These are phyloP conservation scores for Alligator mississippiensis DNA, from an alignment of 2,113 vertebrate genomes.

Conservation along the genomic window DNA sequence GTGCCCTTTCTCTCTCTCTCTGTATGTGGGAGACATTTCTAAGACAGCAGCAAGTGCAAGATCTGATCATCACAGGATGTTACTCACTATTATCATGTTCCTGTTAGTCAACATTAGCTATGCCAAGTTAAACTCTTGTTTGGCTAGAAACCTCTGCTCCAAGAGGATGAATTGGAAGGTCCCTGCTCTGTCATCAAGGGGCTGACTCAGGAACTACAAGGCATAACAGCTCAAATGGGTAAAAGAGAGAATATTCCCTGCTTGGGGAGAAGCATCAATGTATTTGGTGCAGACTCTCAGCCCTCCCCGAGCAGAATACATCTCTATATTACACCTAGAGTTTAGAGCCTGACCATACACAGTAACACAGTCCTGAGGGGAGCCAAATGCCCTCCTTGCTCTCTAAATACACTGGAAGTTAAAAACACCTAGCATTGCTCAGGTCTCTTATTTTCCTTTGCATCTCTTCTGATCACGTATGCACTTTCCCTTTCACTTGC, in stretches of 20 bases:
- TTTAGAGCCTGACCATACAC: not conserved
- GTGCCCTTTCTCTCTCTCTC: no score
- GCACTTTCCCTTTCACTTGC: not conserved
- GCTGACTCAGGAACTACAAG: constrained; percentile 41
- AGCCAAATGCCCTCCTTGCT: not conserved
- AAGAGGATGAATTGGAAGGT: not conserved
- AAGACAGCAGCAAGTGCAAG: not conserved
- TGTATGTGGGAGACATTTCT: constrained; percentile 20
- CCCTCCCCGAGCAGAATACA: not conserved
- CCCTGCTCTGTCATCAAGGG: constrained; percentile 23
- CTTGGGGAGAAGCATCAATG: constrained; percentile 26
- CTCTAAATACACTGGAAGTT: not conserved
- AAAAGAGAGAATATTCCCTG: constrained; percentile 36
- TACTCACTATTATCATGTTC: not conserved
- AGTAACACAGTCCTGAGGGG: not conserved
- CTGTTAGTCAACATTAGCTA: not conserved
- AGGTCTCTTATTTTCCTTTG: not conserved
- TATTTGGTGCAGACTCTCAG: not conserved
- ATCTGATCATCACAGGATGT: not conserved
- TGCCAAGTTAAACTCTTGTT: constrained; percentile 59
- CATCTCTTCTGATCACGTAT: not conserved
- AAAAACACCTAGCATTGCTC: not conserved
- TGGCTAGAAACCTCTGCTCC: constrained; percentile 53
- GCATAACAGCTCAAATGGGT: not conserved
- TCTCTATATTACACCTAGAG: not conserved